Conservation (phyloP, 2,113 vertebrate species). For the Poecilia latipinna region DNA sequence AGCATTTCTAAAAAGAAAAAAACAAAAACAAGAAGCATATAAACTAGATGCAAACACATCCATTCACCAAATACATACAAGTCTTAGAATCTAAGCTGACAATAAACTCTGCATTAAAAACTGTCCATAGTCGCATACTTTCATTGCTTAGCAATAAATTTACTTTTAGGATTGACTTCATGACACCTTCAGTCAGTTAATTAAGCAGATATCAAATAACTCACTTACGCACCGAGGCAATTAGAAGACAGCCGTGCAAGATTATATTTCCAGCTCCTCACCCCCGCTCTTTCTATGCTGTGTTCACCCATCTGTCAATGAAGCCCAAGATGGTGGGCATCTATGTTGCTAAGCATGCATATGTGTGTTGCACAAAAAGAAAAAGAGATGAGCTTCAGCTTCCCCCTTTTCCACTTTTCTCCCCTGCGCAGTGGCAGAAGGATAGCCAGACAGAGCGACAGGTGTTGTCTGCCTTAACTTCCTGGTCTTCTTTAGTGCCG, state of each 20-base stretch:
- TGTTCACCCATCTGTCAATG: conserved; percentile 39
- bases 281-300: conserved; percentile 4
- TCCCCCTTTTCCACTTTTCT: conserved; percentile 10
- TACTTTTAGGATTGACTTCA: conserved; percentile 16
- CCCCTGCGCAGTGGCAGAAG: conserved; percentile 1
- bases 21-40: not conserved
- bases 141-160: not conserved
- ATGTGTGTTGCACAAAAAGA: conserved; percentile 4
- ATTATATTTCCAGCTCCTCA: conserved; percentile 13
- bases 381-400: conserved; percentile 1
- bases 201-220: conserved; percentile 16
- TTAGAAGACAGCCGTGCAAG: not conserved
- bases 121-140: not conserved
- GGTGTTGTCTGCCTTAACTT: conserved; percentile 24
- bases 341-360: conserved; percentile 4
- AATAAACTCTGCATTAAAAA: conserved; percentile 2
- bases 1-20: conserved; percentile 21
- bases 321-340: conserved; percentile 10
- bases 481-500: not conserved
- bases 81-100: conserved; percentile 5
- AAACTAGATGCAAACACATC: conserved; percentile 2
- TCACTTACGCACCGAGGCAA: not conserved
- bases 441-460: conserved; percentile 17
- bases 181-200: conserved; percentile 9
- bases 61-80: conserved; percentile 15